phyloP scores from a whole-genome alignment of 2,888 invertebrate genomes.

The Lathronympha strigana region DNA sequence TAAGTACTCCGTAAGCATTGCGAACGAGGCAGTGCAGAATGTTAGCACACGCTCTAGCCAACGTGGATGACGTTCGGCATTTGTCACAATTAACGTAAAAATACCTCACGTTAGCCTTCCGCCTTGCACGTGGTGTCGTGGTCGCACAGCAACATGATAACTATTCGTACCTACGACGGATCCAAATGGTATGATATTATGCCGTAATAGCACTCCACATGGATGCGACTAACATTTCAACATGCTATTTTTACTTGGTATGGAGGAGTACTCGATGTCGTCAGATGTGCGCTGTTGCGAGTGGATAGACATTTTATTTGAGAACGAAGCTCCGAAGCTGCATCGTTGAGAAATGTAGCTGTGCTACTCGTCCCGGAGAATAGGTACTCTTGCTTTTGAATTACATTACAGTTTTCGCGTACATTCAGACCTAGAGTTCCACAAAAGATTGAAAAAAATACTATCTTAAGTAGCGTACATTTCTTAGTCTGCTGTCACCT shows the following conservation, averaged over 20 bases:
- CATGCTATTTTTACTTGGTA: conserved; percentile 39
- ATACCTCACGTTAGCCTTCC: conserved; percentile 62
- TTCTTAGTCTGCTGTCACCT: too few relatives aligned
- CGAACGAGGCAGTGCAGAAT: conserved; percentile 46
- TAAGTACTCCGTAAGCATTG: neutral
- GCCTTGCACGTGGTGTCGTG: conserved; percentile 44
- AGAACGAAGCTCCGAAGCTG: conserved; percentile 4
- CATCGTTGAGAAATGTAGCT: conserved; percentile 20
- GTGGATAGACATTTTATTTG: conserved; percentile 26
- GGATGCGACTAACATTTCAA: conserved; percentile 39
- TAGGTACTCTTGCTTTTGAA: neutral
- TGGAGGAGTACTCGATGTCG: conserved; percentile 35
- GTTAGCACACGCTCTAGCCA: conserved; percentile 57
- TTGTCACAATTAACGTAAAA: conserved; percentile 74
- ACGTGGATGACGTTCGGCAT: conserved; percentile 66
- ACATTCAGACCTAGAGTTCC: too few relatives aligned
- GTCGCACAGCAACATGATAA: conserved; percentile 44
- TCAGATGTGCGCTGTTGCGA: conserved; percentile 26
- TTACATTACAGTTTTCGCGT: neutral
- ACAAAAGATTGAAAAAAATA: too few relatives aligned
- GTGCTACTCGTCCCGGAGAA: conserved; percentile 3
- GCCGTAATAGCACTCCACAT: conserved; percentile 39
- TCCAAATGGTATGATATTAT: conserved; percentile 23
- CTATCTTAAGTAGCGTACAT: too few relatives aligned
- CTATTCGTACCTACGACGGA: conserved; percentile 22